Evolutionary conservation across 2,113 vertebrate species (phyloP).

Genomic region (Pycnonotus jocosus): DNA sequence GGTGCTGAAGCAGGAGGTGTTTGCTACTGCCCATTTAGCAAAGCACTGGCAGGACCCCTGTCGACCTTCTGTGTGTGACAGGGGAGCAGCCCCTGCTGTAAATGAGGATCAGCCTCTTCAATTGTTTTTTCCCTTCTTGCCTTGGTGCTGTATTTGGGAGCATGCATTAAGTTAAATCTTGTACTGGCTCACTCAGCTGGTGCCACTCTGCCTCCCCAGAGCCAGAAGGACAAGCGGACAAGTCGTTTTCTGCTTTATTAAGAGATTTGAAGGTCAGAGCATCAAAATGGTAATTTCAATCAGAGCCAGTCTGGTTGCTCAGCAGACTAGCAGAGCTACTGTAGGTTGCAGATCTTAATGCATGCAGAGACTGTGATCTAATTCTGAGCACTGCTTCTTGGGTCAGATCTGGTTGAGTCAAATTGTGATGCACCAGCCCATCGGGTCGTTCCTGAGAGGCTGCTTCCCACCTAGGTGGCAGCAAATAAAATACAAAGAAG

Average conservation of each 20-base stretch:
- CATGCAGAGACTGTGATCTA: slow-evolving; percentile 19
- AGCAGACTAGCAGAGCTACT: slow-evolving; percentile 30
- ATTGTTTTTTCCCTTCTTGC: neutral
- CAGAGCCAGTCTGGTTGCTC: slow-evolving; percentile 39
- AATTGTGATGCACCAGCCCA: neutral
- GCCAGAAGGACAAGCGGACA: slow-evolving; percentile 32
- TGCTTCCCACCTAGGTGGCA: neutral
- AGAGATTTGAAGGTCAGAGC: slow-evolving; percentile 56
- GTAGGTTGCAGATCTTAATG: slow-evolving; percentile 52
- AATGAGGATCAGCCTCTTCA: neutral
- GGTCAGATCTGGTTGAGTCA: slow-evolving; percentile 58
- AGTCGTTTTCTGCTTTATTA: slow-evolving; percentile 60
- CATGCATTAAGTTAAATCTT: neutral
- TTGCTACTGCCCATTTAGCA: neutral
- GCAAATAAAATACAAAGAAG: neutral
- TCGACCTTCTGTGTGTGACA: neutral
- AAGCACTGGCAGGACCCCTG: neutral
- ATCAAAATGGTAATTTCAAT: slow-evolving; percentile 69
- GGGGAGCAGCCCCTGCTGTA: neutral
- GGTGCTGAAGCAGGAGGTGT: neutral
- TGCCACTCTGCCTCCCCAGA: neutral
- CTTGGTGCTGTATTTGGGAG: neutral
- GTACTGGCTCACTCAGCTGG: neutral
- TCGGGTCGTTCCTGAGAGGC: neutral
- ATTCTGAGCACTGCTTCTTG: slow-evolving; percentile 45